phyloP scores from a whole-genome alignment of 2,797 vertebrate genomes.

The Neoniphon sammara region DNA sequence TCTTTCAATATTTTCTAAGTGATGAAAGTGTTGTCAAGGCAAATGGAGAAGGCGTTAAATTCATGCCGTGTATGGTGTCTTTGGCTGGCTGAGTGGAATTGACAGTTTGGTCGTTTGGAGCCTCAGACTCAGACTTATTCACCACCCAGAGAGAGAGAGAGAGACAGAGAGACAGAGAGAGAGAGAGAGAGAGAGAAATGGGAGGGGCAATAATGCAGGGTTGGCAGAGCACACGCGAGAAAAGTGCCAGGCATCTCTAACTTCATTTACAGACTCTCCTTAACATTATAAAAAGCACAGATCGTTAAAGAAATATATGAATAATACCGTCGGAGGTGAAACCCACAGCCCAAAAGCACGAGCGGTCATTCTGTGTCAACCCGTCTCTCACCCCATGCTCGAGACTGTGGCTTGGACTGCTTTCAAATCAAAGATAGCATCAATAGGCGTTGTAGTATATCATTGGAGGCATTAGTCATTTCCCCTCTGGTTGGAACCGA shows the following conservation, averaged over 20 bases:
- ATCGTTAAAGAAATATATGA: slow-evolving; percentile 56
- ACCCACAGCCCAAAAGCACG: slow-evolving; percentile 3
- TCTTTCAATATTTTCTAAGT: slow-evolving; percentile 47
- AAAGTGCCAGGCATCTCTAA: slow-evolving; percentile 72
- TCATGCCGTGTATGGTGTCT: slow-evolving; percentile 61
- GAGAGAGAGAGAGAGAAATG: slow-evolving; percentile 37
- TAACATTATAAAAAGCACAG: slow-evolving; percentile 75
- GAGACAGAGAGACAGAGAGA: neutral
- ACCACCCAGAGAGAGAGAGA: slow-evolving; percentile 46
- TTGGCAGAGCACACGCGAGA: slow-evolving; percentile 59
- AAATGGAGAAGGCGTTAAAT: slow-evolving; percentile 67
- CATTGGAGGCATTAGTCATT: slow-evolving; percentile 21
- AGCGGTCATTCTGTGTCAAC: slow-evolving; percentile 11
- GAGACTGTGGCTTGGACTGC: slow-evolving; percentile 33
- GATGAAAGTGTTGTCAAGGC: slow-evolving; percentile 66
- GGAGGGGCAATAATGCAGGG: slow-evolving; percentile 53
- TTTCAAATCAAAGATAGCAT: slow-evolving; percentile 43
- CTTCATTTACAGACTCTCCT: slow-evolving; percentile 79
- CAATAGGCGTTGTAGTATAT: neutral
- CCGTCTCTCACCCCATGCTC: slow-evolving; percentile 19
- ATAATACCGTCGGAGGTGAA: slow-evolving; percentile 21
- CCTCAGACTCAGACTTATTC: slow-evolving; percentile 44
- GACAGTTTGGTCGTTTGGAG: slow-evolving; percentile 66
- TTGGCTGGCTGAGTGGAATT: slow-evolving; percentile 68
- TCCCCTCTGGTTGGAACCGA: slow-evolving; percentile 13